These are phyloP conservation scores for Actinostola sp. DNA, from an alignment of 92 coral and sea anemone species.

Conservation along the genomic window DNA sequence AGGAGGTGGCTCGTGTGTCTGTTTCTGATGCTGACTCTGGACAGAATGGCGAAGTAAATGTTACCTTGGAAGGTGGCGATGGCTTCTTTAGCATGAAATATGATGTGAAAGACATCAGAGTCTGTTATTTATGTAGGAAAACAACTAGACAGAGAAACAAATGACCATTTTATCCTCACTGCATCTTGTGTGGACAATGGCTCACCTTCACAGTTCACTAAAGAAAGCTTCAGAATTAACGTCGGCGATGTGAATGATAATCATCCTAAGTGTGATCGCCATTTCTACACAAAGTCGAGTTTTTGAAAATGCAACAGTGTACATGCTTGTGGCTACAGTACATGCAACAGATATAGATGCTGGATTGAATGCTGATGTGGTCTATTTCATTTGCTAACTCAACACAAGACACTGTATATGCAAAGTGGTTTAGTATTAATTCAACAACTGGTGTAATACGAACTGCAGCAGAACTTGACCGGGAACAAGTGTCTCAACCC, in stretches of 20 bases:
- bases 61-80: slow-evolving; percentile 72
- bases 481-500: slow-evolving; percentile 70
- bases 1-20: slow-evolving; percentile 76
- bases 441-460: slow-evolving; percentile 68
- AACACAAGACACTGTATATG: slow-evolving; percentile 29
- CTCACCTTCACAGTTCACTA: slow-evolving; percentile 55
- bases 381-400: slow-evolving; percentile 61
- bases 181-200: slow-evolving; percentile 85
- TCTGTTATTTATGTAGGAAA: slow-evolving; percentile 74
- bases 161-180: slow-evolving; percentile 38
- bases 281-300: slow-evolving; percentile 61
- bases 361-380: slow-evolving; percentile 63
- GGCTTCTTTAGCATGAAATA: slow-evolving; percentile 66
- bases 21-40: slow-evolving; percentile 91
- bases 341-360: slow-evolving; percentile 78
- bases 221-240: slow-evolving; percentile 60
- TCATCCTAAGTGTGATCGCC: slow-evolving; percentile 75
- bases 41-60: slow-evolving; percentile 78
- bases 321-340: slow-evolving; percentile 58
- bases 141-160: slow-evolving; percentile 73
- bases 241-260: slow-evolving; percentile 96
- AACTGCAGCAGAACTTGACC: slow-evolving; percentile 74
- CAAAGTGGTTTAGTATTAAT: slow-evolving; percentile 77
- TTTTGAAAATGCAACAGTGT: slow-evolving; percentile 68
- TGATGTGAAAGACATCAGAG: slow-evolving; percentile 50